Conservation (phyloP, 2,888 invertebrate genomes). For the Agrilus cyanescens region DNA sequence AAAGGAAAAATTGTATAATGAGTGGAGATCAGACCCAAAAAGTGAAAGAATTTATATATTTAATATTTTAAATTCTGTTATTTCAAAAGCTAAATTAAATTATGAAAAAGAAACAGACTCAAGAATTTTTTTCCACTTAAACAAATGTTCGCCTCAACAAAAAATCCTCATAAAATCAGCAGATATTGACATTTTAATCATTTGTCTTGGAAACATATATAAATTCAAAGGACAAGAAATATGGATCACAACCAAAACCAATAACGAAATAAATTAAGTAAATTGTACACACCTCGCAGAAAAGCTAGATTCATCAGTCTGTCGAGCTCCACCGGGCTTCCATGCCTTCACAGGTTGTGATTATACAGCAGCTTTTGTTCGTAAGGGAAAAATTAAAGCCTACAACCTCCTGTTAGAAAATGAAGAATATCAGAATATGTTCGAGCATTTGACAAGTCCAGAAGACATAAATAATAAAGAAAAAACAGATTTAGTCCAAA, state of each 20-base stretch:
- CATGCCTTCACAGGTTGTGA: no score
- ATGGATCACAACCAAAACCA: slow-evolving; percentile 5
- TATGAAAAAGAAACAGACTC: slow-evolving; percentile 14
- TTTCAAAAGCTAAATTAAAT: no score
- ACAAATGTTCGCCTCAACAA: slow-evolving; percentile 3
- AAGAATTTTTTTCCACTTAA: slow-evolving; percentile 10
- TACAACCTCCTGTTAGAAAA: slow-evolving; percentile 11
- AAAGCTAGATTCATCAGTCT: slow-evolving; percentile 9
- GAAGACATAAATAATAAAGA: no score
- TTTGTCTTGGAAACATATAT: slow-evolving; percentile 11
- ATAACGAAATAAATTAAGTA: slow-evolving; percentile 4
- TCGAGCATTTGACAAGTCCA: no score
- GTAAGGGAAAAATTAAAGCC: not conserved
- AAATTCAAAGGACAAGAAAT: slow-evolving; percentile 7
- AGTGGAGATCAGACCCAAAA: no score
- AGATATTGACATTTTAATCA: slow-evolving; percentile 12
- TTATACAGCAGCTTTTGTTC: not conserved
- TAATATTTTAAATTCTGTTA: no score
- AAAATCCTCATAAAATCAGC: slow-evolving; percentile 11
- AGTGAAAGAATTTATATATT: no score
- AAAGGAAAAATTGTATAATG: no score
- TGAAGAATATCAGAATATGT: slow-evolving; percentile 13
- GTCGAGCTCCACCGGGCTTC: slow-evolving; percentile 1
- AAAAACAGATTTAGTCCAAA: no score
- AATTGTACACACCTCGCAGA: slow-evolving; percentile 8